Percentiles rank a stretch among this genome's conserved stretches.
Conservation (phyloP, 2,113 vertebrate genomes). For the Otolemur garnettii region DNA sequence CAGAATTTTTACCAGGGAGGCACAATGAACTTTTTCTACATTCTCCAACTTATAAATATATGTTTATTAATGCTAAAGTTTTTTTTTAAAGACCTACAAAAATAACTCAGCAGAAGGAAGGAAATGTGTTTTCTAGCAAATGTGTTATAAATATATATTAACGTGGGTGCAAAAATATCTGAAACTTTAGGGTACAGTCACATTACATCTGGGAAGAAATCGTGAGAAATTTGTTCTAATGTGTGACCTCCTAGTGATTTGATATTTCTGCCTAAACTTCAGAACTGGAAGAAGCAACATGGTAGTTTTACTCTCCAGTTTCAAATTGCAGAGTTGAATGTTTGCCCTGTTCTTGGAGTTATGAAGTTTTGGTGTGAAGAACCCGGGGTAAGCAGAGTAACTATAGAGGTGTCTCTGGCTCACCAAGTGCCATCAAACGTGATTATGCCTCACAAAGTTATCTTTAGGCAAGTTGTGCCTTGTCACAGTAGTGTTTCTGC, state of each 20-base stretch:
- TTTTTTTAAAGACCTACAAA: neutral
- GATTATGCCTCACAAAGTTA: conserved; percentile 53
- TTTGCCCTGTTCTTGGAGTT: neutral
- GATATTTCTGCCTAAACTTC: neutral
- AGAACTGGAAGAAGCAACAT: neutral
- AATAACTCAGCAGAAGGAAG: conserved; percentile 7
- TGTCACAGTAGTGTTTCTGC: conserved; percentile 23
- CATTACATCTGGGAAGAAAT: neutral
- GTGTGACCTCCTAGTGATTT: neutral
- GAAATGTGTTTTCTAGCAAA: conserved; percentile 15
- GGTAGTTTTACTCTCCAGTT: neutral
- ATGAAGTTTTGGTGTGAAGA: neutral
- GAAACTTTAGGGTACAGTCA: neutral
- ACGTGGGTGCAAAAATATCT: neutral
- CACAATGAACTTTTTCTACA: neutral
- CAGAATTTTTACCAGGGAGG: neutral
- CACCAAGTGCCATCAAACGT: neutral
- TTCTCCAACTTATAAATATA: neutral
- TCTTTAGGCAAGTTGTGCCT: conserved; percentile 63
- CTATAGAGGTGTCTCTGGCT: neutral
- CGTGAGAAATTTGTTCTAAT: neutral
- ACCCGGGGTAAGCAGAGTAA: neutral
- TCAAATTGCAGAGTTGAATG: neutral
- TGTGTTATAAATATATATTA: neutral
- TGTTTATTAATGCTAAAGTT: neutral